A percentile compares a stretch with the other conserved stretches of the same genome.
phyloP scores from a whole-genome alignment of 92 coral and sea anemone species.

The Epizoanthus scotinus region DNA sequence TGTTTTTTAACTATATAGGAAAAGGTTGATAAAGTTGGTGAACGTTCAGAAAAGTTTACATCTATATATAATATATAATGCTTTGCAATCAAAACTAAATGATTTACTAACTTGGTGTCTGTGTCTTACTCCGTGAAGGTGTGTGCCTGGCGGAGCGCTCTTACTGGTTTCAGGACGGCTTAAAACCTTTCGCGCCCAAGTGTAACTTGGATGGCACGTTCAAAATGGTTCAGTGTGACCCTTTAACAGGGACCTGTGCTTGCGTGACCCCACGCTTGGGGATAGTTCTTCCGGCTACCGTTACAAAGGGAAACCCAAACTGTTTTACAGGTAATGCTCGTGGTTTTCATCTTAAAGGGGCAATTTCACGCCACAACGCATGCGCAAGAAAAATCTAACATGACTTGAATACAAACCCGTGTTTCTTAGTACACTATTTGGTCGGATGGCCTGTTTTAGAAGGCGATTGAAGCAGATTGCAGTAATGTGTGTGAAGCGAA shows the following conservation, averaged over 20 bases:
- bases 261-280: constrained; percentile 19
- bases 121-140: background rate
- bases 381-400: too few relatives aligned
- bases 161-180: background rate
- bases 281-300: background rate
- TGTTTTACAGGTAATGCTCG: constrained; percentile 19
- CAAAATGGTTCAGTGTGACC: constrained; percentile 6
- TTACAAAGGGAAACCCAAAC: background rate
- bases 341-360: too few relatives aligned
- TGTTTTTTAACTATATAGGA: too few relatives aligned
- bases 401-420: too few relatives aligned
- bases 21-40: too few relatives aligned
- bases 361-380: too few relatives aligned
- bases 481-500: too few relatives aligned
- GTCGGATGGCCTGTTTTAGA: too few relatives aligned
- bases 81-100: too few relatives aligned
- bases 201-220: constrained; percentile 38
- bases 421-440: too few relatives aligned
- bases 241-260: background rate
- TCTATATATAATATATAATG: background rate
- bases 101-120: background rate
- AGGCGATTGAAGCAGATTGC: too few relatives aligned
- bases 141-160: background rate
- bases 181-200: background rate
- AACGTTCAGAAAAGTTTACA: too few relatives aligned